Percentiles rank a stretch among this genome's conserved stretches.
Evolutionary conservation across 2,797 vertebrate genomes (phyloP).

Genomic region (Hafferia zeledoni): DNA sequence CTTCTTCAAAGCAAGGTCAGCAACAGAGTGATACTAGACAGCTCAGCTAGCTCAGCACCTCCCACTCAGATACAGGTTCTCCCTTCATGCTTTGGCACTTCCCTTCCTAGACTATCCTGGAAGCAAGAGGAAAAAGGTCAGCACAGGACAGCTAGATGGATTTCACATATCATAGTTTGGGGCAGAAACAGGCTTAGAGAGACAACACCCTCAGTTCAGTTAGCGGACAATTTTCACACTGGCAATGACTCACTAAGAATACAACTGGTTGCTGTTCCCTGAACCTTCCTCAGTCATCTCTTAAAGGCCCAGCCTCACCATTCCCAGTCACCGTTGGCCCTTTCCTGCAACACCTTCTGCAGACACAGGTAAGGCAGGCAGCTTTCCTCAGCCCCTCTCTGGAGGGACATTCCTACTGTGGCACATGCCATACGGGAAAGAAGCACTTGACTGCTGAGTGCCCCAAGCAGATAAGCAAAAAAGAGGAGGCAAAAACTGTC

Average conservation of each 20-base stretch:
- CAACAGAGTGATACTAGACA: background rate
- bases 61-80: background rate
- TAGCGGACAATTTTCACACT: background rate
- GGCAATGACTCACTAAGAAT: background rate
- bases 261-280: background rate
- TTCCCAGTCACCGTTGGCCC: background rate
- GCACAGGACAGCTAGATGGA: background rate
- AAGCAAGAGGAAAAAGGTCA: background rate
- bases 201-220: background rate
- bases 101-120: background rate
- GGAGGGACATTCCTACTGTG: background rate
- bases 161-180: background rate
- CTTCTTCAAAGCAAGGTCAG: background rate
- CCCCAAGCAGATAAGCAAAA: background rate
- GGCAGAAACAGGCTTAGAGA: background rate
- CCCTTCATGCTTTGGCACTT: background rate
- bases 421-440: background rate
- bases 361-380: background rate
- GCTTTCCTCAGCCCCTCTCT: background rate
- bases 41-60: background rate
- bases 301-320: background rate
- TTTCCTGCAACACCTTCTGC: background rate
- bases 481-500: background rate
- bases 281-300: background rate
- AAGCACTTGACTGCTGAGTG: background rate